Percentiles rank a stretch among this genome's conserved stretches.
These are phyloP conservation scores for Coecobrya sp. DNA, from an alignment of 2,888 invertebrate species.

Conservation along the genomic window DNA sequence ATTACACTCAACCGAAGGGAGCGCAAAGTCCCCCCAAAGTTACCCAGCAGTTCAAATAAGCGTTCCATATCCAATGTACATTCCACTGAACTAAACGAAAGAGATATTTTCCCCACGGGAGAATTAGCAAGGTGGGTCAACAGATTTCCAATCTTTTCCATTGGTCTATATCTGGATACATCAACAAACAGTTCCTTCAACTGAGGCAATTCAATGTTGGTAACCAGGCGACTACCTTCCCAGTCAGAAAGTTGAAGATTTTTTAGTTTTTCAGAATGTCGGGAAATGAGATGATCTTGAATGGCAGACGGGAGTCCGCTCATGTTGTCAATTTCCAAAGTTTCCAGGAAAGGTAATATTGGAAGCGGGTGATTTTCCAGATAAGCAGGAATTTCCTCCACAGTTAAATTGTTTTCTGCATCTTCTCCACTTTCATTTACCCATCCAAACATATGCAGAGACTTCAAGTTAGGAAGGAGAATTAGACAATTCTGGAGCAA, in stretches of 20 bases:
- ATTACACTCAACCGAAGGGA: conserved; percentile 18
- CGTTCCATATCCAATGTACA: not conserved
- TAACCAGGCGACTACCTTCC: not conserved
- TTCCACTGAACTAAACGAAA: not conserved
- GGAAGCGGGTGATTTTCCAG: conserved; percentile 17
- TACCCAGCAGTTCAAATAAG: not conserved
- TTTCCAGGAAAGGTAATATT: not conserved
- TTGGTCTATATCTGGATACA: not conserved
- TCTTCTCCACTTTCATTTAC: conserved; percentile 35
- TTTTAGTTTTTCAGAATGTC: conserved; percentile 17
- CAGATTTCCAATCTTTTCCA: not conserved
- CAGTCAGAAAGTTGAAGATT: conserved; percentile 21
- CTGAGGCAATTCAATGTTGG: conserved; percentile 7
- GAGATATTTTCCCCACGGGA: conserved; percentile 4
- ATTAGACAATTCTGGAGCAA: not conserved
- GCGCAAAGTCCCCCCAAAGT: not conserved
- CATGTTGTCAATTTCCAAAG: conserved; percentile 30
- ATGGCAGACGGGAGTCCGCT: not conserved
- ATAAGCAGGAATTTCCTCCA: not conserved
- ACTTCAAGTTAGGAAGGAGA: conserved; percentile 8
- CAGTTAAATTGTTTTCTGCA: not conserved
- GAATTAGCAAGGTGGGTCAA: not conserved
- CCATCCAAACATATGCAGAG: conserved; percentile 32
- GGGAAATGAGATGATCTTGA: conserved; percentile 16
- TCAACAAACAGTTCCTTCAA: conserved; percentile 25